phyloP scores from a whole-genome alignment of 2,797 vertebrate genomes.

The Phoebastria nigripes region DNA sequence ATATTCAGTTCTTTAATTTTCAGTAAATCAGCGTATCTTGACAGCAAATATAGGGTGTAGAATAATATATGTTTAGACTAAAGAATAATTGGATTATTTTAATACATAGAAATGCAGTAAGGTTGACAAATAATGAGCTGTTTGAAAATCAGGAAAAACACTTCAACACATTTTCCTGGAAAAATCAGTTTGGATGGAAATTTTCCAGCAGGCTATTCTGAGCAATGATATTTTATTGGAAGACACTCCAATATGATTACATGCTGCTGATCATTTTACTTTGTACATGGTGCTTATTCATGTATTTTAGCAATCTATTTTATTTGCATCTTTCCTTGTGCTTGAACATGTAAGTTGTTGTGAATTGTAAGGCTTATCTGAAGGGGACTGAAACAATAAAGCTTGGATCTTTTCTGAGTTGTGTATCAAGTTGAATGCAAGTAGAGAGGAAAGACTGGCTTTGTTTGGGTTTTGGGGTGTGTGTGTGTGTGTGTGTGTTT shows the following conservation, averaged over 20 bases:
- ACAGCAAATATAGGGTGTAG: not conserved
- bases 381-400: not conserved
- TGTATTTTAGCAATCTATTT: not conserved
- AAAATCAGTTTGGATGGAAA: not conserved
- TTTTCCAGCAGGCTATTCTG: not conserved
- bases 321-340: not conserved
- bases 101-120: not conserved
- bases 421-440: not conserved
- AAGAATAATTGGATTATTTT: not conserved
- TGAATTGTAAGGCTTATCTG: not conserved
- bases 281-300: not conserved
- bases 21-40: not conserved
- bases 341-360: not conserved
- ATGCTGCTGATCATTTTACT: not conserved
- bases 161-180: not conserved
- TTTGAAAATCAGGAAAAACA: not conserved
- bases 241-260: not conserved
- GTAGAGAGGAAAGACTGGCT: not conserved
- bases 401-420: not conserved
- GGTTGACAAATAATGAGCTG: not conserved
- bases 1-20: not conserved
- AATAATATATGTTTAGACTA: not conserved
- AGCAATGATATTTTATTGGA: not conserved
- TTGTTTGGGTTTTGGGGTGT: not conserved
- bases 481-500: not conserved